Evolutionary conservation across 2,797 vertebrate genomes (phyloP).

Genomic region (Halcyon chelicuti): DNA sequence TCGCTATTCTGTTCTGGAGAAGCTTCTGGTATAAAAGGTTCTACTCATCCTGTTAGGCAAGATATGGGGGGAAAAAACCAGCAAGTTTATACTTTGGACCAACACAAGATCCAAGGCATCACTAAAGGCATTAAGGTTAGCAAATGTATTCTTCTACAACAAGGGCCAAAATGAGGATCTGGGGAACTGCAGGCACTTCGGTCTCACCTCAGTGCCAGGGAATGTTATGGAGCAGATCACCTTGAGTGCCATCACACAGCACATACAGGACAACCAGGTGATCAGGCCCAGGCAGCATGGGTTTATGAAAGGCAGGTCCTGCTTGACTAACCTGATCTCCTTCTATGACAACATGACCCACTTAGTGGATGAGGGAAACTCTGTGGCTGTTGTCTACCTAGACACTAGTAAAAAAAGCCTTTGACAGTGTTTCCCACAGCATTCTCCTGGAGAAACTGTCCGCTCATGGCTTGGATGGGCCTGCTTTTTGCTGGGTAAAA

Average conservation of each 20-base stretch:
- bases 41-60: not conserved
- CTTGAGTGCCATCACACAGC: not conserved
- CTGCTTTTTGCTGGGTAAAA: not conserved
- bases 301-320: not conserved
- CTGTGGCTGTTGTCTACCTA: not conserved
- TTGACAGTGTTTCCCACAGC: not conserved
- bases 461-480: accelerated
- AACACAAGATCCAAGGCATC: not conserved
- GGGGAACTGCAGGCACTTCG: not conserved
- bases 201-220: not conserved
- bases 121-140: not conserved
- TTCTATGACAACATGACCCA: not conserved
- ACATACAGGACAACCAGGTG: accelerated
- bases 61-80: not conserved
- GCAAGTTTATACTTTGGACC: not conserved
- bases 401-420: not conserved
- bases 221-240: not conserved
- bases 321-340: not conserved
- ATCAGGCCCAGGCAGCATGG: not conserved
- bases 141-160: not conserved
- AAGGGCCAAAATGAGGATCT: not conserved
- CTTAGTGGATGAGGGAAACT: not conserved
- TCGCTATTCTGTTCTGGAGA: not conserved
- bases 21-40: not conserved
- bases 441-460: not conserved